Evolutionary conservation across 2,797 vertebrate species (phyloP).

Genomic region (Arvicola amphibius): DNA sequence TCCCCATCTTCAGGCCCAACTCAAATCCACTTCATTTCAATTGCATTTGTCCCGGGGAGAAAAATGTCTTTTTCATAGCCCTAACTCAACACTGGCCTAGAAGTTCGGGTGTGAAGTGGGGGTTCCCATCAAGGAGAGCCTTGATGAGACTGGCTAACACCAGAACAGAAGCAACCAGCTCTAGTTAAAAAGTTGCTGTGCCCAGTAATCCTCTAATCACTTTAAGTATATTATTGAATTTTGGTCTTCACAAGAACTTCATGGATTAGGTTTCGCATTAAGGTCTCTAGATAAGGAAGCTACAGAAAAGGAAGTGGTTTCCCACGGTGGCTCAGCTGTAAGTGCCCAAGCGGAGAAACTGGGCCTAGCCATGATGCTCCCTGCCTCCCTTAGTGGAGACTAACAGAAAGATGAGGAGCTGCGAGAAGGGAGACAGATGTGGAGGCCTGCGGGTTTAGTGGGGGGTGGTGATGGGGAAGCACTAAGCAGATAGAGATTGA

Average conservation of each 20-base stretch:
- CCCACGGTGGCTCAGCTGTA: background rate
- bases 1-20: background rate
- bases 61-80: background rate
- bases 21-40: background rate
- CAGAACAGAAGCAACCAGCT: background rate
- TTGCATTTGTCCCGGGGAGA: background rate
- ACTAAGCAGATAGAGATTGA: background rate
- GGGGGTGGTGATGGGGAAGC: background rate
- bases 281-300: conserved; percentile 21
- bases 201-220: background rate
- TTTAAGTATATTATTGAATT: background rate
- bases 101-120: background rate
- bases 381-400: background rate
- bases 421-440: background rate
- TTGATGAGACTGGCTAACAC: background rate
- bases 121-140: background rate
- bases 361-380: background rate
- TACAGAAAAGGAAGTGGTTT: background rate
- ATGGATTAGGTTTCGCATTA: background rate
- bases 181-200: background rate
- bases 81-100: background rate
- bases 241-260: background rate
- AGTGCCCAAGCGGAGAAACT: background rate
- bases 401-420: background rate
- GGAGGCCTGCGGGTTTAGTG: fast-evolving